Base-by-base conservation (phyloP, 2,888 invertebrate genomes). In the Ormyrus rosae region DNA sequence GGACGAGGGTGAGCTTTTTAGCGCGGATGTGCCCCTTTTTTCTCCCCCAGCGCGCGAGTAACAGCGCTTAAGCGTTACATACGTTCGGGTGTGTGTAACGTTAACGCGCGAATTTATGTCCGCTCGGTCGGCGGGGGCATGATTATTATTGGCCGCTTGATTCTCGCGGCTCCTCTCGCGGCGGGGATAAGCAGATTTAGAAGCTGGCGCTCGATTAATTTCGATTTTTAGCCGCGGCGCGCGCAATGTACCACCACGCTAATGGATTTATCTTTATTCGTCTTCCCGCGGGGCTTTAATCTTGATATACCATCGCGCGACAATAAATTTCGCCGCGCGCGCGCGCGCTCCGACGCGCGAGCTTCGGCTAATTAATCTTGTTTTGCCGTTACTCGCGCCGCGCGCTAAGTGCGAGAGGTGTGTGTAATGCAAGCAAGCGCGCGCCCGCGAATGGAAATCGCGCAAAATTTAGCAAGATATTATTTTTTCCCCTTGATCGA, bases 231-330 rank as follows among this genome's bases (percentile, higher is more conserved):
- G 67, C 9, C 0, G 8, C 65, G 48, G 9, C 34, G 50, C 48
- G 45, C 68, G 68, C 13, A 2, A 1, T 2, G 34, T 19, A 19
- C 19, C 1, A 13, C 13, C 55, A 60, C 58, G 72, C 69, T 81
- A 81, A 77, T 81, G 80, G 73, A 77, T 77, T 77, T 76, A 81
- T 81, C 72, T 64, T 72, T 71, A 61, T 50, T 19, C 56, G n/a
- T n/a, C n/a, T 61, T 13, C 19, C 19, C 19, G 19, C 19, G 19
- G 7, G 19, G 45, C 13, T 51, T 5, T 61, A 67, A 76, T 80
- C 71, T 76, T 11, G 76, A 67, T 72, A n/a, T 13, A 51, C 10
- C 50, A 80, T 76, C 67, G 72, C 50, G 67, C 72, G 76, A 80
- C 71, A 67, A 76, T 80, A 80, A 80, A 80, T 80, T 80, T 19